Conservation (phyloP, 2,797 vertebrate genomes). For the Platyrinchus mystaceus region DNA sequence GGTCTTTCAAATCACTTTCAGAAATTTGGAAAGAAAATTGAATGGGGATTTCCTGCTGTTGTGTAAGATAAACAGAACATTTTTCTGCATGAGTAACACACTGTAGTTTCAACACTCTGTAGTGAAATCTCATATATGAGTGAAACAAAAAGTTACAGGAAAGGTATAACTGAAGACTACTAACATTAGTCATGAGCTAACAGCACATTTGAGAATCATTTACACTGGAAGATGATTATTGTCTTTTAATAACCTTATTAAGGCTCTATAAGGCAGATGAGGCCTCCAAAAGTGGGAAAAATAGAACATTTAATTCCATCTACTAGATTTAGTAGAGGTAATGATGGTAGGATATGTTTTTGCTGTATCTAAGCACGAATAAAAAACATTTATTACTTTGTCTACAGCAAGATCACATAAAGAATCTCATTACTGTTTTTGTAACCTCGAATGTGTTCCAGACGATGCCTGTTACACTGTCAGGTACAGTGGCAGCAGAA, state of each 20-base stretch:
- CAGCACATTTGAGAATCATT: conserved; percentile 17
- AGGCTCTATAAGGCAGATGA: neutral
- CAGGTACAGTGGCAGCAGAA: neutral
- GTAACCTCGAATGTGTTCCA: neutral
- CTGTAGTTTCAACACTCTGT: neutral
- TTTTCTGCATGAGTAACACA: conserved; percentile 28
- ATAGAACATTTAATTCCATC: neutral
- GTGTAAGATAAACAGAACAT: conserved; percentile 52
- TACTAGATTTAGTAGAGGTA: neutral
- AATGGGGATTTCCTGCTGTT: conserved; percentile 68
- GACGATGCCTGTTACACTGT: neutral
- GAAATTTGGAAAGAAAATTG: conserved; percentile 62
- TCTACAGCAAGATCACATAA: neutral
- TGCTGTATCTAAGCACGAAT: neutral
- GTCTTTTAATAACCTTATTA: conserved; percentile 32
- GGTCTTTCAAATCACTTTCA: conserved; percentile 67
- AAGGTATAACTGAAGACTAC: neutral
- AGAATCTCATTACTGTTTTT: neutral
- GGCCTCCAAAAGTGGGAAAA: neutral
- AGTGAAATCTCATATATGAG: neutral
- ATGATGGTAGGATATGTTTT: neutral
- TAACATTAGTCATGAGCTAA: neutral
- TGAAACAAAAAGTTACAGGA: neutral
- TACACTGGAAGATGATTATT: conserved; percentile 19
- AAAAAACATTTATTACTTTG: neutral